Base-by-base conservation (phyloP, 2,888 invertebrate species). In the Heteropelma amictum region DNA sequence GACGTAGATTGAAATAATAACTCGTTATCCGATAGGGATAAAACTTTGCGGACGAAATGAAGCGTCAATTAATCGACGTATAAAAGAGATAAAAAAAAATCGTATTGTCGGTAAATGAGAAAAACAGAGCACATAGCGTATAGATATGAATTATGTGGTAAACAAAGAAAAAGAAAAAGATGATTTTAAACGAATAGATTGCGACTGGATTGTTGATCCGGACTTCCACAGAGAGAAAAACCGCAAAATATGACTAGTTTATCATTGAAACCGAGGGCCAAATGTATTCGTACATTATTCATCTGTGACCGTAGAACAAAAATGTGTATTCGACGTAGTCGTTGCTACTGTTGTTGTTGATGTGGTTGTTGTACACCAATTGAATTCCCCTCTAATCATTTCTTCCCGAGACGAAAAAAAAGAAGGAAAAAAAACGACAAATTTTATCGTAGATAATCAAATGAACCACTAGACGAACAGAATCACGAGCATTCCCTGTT, bases 231-330 rank as follows among this genome's bases (percentile, higher is more conserved):
- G 21, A 45, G 23, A 54, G 8, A 2, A 21, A 35, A 58, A 35
- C 53, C 40, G 21, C 14, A 42, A 28, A 10, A 40, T 12, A 26
- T 6, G 26, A 42, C 38, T 68, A 72, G 63, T 68, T 69, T 47
- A 72, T 23, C 64, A 69, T n/a, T 33, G 40, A 76, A 69, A 69
- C 64, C 65, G 72, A 76, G 76, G 76, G 76, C 76, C 76, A 76
- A 76, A 63, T 68, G 72, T 72, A 76, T 47, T 72, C 63, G 58
- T 68, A 64, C 45, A 72, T 61, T 56, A 72, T 67, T 67, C 12
- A 68, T 68, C 72, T 63, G 63, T 72, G 42, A 72, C 19, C n/a
- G 58, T 72, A 72, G 70, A 70, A 65, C 53, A 35, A 69, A 49
- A 63, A 23, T 12, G 35, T 72, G 61, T 72, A 68, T 42, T 61